These are phyloP conservation scores for Ernsta delagoae DNA, from an alignment of 2,888 invertebrate genomes.

Conservation along the genomic window DNA sequence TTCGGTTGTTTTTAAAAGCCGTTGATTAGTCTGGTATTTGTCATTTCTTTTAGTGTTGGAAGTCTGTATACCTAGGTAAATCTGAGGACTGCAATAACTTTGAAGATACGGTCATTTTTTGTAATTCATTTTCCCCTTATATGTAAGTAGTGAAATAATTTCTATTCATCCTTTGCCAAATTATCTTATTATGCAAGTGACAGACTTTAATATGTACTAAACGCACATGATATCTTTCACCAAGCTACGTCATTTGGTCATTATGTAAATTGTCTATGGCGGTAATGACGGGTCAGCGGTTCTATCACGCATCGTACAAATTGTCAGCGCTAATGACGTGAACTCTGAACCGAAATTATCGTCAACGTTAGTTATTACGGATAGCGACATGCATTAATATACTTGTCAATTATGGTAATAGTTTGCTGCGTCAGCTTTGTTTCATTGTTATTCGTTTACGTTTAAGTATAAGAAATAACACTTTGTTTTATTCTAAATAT, in stretches of 20 bases:
- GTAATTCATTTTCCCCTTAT: no score
- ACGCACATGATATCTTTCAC: conserved; percentile 48
- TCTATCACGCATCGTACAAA: conserved; percentile 55
- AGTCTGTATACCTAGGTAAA: no score
- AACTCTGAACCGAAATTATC: conserved; percentile 53
- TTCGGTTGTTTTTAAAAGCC: neutral
- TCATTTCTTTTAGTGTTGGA: no score
- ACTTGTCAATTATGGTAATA: conserved; percentile 8
- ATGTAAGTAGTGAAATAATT: no score
- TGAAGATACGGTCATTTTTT: no score
- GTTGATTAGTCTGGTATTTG: no score
- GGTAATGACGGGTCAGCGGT: conserved; percentile 59
- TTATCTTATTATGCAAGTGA: neutral
- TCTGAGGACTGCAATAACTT: no score
- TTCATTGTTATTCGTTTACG: neutral
- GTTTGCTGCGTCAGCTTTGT: neutral
- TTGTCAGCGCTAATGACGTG: conserved; percentile 56
- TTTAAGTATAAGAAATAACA: neutral
- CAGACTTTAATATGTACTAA: neutral
- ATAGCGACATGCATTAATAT: conserved; percentile 13
- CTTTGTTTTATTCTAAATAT: no score
- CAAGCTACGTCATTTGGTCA: conserved; percentile 55
- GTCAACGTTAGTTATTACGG: conserved; percentile 20
- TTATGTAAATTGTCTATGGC: conserved; percentile 61
- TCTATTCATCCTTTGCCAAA: no score